A percentile compares a stretch with the other conserved stretches of the same genome.
Evolutionary conservation across 1,140 invertebrate genomes (phyloP).

Genomic region (Sweltsa coloradensis): DNA sequence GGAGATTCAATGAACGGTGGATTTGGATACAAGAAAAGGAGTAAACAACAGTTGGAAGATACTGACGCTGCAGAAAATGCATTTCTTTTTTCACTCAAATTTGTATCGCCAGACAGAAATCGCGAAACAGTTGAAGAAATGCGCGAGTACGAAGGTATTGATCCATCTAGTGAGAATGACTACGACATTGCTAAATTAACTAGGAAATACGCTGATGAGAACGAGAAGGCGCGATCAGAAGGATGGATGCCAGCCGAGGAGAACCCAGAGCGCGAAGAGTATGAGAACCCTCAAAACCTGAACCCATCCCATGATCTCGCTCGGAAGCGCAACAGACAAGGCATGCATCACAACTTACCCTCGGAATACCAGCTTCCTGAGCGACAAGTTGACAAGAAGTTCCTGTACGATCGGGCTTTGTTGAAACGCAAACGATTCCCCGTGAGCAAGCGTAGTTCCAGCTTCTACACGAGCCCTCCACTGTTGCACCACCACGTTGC

Average conservation of each 20-base stretch:
- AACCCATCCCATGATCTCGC: too few species aligned
- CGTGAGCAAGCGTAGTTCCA: constrained; percentile 6
- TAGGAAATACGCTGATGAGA: too few species aligned
- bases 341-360: too few species aligned
- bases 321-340: too few species aligned
- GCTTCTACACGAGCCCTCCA: constrained; percentile 4
- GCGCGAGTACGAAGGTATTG: not conserved
- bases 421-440: constrained; percentile 1
- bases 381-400: not conserved
- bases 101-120: not conserved
- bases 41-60: constrained; percentile 1
- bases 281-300: too few species aligned
- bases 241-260: too few species aligned
- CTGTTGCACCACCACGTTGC: not conserved
- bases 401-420: not conserved
- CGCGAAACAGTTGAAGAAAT: not conserved
- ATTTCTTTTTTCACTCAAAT: constrained; percentile 5
- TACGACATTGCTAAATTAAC: too few species aligned
- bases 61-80: not conserved
- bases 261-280: too few species aligned
- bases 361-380: too few species aligned
- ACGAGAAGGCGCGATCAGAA: too few species aligned
- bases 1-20: not conserved
- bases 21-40: not conserved
- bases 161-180: not conserved